A percentile compares a stretch with the other conserved stretches of the same genome.
These are phyloP conservation scores for Xylota segnis DNA, from an alignment of 2,888 invertebrate species.

Conservation along the genomic window DNA sequence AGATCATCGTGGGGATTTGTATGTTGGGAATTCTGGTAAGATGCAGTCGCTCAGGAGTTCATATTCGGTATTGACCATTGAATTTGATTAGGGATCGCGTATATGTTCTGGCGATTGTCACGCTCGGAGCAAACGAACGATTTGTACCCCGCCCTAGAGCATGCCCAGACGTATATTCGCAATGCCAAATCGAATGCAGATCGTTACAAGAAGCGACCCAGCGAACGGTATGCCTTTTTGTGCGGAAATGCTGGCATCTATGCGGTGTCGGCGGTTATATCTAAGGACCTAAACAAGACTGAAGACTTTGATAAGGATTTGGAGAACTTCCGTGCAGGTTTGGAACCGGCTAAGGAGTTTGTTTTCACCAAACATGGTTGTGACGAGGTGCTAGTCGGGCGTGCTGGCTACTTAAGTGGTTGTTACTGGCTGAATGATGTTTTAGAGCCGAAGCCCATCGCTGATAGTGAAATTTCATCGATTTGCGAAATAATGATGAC, in stretches of 20 bases:
- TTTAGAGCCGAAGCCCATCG: slow-evolving; percentile 81
- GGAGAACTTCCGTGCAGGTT: slow-evolving; percentile 82
- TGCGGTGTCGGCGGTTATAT: slow-evolving; percentile 89
- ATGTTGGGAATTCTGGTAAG: slow-evolving; percentile 83
- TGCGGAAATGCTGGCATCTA: slow-evolving; percentile 92
- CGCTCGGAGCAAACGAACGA: slow-evolving; percentile 85
- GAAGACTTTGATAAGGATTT: slow-evolving; percentile 84
- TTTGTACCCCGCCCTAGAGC: slow-evolving; percentile 86
- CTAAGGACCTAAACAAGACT: slow-evolving; percentile 84
- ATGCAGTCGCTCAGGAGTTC: too few relatives aligned
- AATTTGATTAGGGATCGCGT: slow-evolving; percentile 87
- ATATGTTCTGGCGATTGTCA: slow-evolving; percentile 90
- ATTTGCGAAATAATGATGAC: slow-evolving; percentile 89
- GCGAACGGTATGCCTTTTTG: slow-evolving; percentile 89
- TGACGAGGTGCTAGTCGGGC: slow-evolving; percentile 94
- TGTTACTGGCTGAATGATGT: slow-evolving; percentile 88
- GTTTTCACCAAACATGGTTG: slow-evolving; percentile 88
- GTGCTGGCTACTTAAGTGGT: slow-evolving; percentile 93
- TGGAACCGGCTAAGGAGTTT: slow-evolving; percentile 85
- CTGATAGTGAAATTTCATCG: slow-evolving; percentile 86
- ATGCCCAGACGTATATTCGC: slow-evolving; percentile 87
- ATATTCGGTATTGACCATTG: not conserved
- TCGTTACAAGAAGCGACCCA: slow-evolving; percentile 84
- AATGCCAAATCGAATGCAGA: slow-evolving; percentile 86
- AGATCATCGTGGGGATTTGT: slow-evolving; percentile 83